Base-by-base conservation (phyloP, 1,140 invertebrate species). In the Ceratosolen solmsi region DNA sequence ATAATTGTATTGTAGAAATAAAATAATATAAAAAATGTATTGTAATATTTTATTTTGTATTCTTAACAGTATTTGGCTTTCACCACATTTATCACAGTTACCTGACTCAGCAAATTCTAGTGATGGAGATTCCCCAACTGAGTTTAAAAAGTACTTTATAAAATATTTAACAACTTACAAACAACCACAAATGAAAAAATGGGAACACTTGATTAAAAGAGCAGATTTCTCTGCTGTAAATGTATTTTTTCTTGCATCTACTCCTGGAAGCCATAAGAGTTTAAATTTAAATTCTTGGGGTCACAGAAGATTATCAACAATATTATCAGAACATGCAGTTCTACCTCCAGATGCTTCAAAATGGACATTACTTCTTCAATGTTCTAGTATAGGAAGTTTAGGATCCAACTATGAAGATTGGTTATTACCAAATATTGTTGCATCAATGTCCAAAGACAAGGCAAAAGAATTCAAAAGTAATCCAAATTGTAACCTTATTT, bases 361-460 rank as follows among this genome's bases (percentile, higher is more conserved):
- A 33, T 96, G 95, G 95, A 92, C 93, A 27, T 89, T 96, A 9
- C 89, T 98, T 41, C 95, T 95, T 22, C 98, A 99, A 90, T 96
- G 96, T 84, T 98, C 97, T 20, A 98, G 97, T 84, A 96, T 99
- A 80, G 98, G 98, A 9, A 95, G 94, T 49, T 93, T 98, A 54
- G 97, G 97, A 13, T 89, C 94, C 7, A 93, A 90, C 81, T 92
- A 94, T 46, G 93, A 94, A n/a, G 89, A 93, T 20, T 97, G 96
- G 96, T 86, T 97, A 15, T 89, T 91, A 60, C 92, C 93, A 38
- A 94, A 96, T 81, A 94, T 96, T 82, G 88, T 95, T 11, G 90
- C 93, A 22, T 94, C 94, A 74, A 90, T 96, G 79, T 92, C 93
- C 0, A 93, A 90, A 84, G 92, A 93, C 80, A 92, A 86, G 8